phyloP scores from a whole-genome alignment of 1,140 invertebrate genomes.

The Agraylea sexmaculata region DNA sequence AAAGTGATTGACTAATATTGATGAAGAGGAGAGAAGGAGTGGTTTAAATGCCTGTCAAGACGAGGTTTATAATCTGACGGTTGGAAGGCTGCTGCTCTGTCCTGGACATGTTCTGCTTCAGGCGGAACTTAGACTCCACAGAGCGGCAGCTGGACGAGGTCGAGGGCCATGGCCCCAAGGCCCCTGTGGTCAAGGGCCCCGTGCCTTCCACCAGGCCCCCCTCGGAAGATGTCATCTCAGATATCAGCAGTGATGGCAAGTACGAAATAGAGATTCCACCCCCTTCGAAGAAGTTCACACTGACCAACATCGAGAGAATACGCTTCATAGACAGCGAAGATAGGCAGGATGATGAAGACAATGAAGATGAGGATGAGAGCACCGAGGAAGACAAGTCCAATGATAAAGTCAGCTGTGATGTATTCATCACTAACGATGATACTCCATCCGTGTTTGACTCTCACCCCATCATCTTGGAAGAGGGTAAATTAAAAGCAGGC shows the following conservation, averaged over 20 bases:
- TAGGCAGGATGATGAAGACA: constrained; percentile 14
- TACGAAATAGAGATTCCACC: constrained; percentile 24
- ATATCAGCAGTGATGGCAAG: constrained; percentile 20
- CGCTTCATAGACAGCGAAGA: constrained; percentile 21
- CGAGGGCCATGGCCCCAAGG: background rate
- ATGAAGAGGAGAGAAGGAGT: too few species aligned
- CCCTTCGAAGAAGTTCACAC: constrained; percentile 23
- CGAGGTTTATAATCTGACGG: constrained; percentile 19
- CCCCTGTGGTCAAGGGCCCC: constrained; percentile 3
- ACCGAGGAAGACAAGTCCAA: constrained; percentile 27
- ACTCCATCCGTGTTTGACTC: too few species aligned
- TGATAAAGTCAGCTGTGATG: constrained; percentile 31
- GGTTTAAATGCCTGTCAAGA: constrained; percentile 17
- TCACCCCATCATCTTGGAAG: too few species aligned
- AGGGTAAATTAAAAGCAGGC: too few species aligned
- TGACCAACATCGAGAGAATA: constrained; percentile 22
- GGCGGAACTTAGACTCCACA: constrained; percentile 12
- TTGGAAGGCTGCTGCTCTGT: constrained; percentile 20
- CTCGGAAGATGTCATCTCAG: constrained; percentile 16
- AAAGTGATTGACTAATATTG: too few species aligned
- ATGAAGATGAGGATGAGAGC: constrained; percentile 25
- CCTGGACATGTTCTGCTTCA: constrained; percentile 20
- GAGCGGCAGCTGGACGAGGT: constrained; percentile 13
- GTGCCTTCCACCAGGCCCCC: background rate
- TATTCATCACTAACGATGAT: constrained; percentile 18